Conservation (phyloP, 2,888 invertebrate species). For the Lasioglossum villosulum region DNA sequence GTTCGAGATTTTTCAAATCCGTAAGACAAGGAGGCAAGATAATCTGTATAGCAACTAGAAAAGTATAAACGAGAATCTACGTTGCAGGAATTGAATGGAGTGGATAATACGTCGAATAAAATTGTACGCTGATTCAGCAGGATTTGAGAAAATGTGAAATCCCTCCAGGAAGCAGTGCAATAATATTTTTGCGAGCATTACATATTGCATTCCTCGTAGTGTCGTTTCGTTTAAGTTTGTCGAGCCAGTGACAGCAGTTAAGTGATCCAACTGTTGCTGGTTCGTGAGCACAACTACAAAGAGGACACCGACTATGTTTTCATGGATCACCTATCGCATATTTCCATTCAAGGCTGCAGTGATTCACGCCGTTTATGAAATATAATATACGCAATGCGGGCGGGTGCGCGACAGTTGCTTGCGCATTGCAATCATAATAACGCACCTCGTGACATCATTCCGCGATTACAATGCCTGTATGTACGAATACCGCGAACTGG, state of each 20-base stretch:
- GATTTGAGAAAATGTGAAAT: background rate
- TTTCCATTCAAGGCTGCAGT: conserved; percentile 48
- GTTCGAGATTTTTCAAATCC: background rate
- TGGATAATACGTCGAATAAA: background rate
- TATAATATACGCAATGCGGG: conserved; percentile 36
- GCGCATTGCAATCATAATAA: conserved; percentile 24
- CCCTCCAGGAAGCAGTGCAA: background rate
- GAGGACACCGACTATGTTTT: conserved; percentile 30
- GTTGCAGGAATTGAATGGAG: background rate
- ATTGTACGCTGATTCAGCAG: background rate
- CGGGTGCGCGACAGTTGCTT: conserved; percentile 21
- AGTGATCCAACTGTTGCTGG: background rate
- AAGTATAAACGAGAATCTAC: background rate
- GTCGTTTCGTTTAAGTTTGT: background rate
- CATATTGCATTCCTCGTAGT: background rate
- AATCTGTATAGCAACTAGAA: background rate
- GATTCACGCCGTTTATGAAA: conserved; percentile 58
- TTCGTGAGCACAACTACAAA: background rate
- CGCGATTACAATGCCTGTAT: conserved; percentile 46
- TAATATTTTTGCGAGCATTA: background rate
- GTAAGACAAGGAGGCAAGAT: background rate
- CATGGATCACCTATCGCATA: conserved; percentile 31
- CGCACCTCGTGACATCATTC: conserved; percentile 15
- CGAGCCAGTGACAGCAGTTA: background rate
- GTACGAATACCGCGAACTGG: conserved; percentile 20